Evolutionary conservation across 2,113 vertebrate species (phyloP), one percentile per base, ranked within the genome.

Genomic region (Ageneiosus marmoratus): DNA sequence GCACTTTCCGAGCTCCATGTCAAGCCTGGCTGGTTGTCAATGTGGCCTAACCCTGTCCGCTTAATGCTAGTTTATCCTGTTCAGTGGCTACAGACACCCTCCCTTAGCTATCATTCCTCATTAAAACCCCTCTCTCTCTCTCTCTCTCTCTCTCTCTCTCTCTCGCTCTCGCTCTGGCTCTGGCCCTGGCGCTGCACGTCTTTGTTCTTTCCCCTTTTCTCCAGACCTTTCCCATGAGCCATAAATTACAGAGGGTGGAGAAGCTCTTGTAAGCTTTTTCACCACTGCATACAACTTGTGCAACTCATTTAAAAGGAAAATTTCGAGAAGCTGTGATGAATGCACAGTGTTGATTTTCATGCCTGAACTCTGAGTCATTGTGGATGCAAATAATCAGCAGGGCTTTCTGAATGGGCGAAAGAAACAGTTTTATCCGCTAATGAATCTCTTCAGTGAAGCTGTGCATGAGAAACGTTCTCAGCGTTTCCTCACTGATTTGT

Each of bases 91-190:
- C 82, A 37, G 53, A 72, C 41, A 9, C 65, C 65, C 53, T 84
- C 83, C 76, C 83, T 51, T 16, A 76, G 83, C 83, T 60, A 79
- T 84, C 79, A 85, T 77, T 80, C 72, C 79, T 85, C 79, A 85
- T 81, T 85, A 85, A 82, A 41, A 83, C 69, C 69, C 16, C 69
- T 80, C 74, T 82, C 46, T 81, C 72, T 72, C 67, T 32, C 56
- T 85, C 65, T 78, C 67, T 32, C 56, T 85, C 65, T 78, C 67
- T 32, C 56, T 85, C 65, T 78, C 67, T 32, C 56, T 85, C 65
- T 78, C 37, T 3, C 37, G 37, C 37, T 41, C 69, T 80, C 74
- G 79, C 46, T 81, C 72, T 72, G 56, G n/a, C 48, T 85, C 65
- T 78, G 20, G 76, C 73, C 78, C 80, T 9, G 51, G 41, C 58